phyloP scores from a whole-genome alignment of 2,888 invertebrate genomes.

The Saturnia pavonia region DNA sequence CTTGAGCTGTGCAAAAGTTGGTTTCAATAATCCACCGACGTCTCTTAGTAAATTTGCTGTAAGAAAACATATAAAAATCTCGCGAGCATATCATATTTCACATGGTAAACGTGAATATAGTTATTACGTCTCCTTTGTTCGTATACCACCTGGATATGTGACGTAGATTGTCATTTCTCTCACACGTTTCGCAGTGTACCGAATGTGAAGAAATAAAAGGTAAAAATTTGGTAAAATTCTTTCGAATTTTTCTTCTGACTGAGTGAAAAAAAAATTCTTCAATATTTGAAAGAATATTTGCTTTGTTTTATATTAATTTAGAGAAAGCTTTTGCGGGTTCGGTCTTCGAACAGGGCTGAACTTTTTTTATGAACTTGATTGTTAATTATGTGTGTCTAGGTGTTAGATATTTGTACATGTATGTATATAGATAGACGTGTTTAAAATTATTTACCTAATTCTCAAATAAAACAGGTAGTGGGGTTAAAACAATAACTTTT shows the following conservation, averaged over 20 bases:
- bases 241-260: background rate
- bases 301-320: no score
- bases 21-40: background rate
- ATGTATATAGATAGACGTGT: no score
- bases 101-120: background rate
- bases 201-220: background rate
- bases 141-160: background rate
- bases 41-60: background rate
- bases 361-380: background rate
- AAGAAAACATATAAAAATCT: background rate
- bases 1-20: background rate
- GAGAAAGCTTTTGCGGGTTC: background rate
- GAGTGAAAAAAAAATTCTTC: no score
- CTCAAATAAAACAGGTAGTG: background rate
- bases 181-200: background rate
- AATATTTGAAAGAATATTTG: no score
- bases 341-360: background rate
- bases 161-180: background rate
- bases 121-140: constrained; percentile 1
- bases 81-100: constrained; percentile 3
- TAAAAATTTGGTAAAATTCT: background rate
- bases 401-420: no score
- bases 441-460: no score
- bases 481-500: background rate
- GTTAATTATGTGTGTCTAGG: background rate